Evolutionary conservation across 2,113 vertebrate genomes (phyloP).

Genomic region (Tenrec ecaudatus): DNA sequence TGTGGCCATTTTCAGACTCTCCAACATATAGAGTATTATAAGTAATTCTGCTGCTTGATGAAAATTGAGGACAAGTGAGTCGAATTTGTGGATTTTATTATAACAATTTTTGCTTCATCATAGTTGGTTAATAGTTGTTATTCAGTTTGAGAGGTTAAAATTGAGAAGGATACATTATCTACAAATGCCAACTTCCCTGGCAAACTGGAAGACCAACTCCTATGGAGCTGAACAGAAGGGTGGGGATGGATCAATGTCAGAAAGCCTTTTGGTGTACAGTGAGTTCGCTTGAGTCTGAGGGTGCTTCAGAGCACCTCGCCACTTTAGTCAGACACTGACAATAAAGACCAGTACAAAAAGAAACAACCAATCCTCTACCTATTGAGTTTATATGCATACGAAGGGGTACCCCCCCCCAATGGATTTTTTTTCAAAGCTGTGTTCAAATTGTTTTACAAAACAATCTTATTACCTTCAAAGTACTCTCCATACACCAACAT

Average conservation of each 20-base stretch:
- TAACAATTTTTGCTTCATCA: not conserved
- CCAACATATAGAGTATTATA: not conserved
- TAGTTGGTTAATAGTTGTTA: not conserved
- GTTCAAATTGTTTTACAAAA: no score
- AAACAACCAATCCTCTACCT: not conserved
- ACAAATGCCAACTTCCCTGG: not conserved
- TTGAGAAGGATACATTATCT: not conserved
- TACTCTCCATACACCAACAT: no score
- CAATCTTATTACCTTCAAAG: no score
- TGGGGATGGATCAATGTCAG: not conserved
- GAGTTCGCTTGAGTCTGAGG: not conserved
- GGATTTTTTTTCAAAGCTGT: no score
- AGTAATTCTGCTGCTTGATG: not conserved
- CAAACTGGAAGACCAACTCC: not conserved
- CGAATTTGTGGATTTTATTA: not conserved
- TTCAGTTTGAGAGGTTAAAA: not conserved
- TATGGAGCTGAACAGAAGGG: not conserved
- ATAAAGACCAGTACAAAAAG: not conserved
- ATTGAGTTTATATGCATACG: not conserved
- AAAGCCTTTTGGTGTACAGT: no score
- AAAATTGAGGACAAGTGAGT: not conserved
- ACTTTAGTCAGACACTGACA: not conserved
- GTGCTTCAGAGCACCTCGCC: fast-evolving
- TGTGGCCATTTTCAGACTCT: not conserved
- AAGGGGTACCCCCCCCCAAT: no score